Evolutionary conservation across 37 sponge, comb jelly and placozoan species (phyloP).

Genomic region (Dysidea cf. avara): DNA sequence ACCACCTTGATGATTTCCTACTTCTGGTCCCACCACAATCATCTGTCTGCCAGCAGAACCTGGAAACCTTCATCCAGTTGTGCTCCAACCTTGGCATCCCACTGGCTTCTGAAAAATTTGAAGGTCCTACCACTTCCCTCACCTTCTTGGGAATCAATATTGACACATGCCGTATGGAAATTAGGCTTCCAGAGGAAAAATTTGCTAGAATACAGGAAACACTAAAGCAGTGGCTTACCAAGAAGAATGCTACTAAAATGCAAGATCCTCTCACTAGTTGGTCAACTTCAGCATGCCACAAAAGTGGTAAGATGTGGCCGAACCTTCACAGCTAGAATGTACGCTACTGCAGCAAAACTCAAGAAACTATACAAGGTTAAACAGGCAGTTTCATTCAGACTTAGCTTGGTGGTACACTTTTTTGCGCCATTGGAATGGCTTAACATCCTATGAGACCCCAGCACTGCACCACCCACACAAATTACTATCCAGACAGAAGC

Average conservation of each 20-base stretch:
- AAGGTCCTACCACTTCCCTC: conserved; percentile 10
- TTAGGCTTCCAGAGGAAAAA: too few relatives aligned
- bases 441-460: background rate
- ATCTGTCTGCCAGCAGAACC: background rate
- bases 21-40: background rate
- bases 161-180: background rate
- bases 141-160: conserved; percentile 15
- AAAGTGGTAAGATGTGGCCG: too few relatives aligned
- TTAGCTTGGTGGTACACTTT: conserved; percentile 16
- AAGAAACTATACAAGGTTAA: conserved; percentile 7
- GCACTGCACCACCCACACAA: too few relatives aligned
- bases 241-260: too few relatives aligned
- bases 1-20: conserved; percentile 34
- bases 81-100: background rate
- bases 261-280: too few relatives aligned
- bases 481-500: too few relatives aligned
- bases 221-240: too few relatives aligned
- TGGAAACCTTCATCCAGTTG: background rate
- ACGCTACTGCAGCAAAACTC: too few relatives aligned
- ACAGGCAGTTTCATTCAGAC: conserved; percentile 14
- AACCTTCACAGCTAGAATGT: too few relatives aligned
- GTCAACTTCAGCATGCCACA: too few relatives aligned
- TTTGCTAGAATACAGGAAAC: too few relatives aligned
- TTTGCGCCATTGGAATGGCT: conserved; percentile 16
- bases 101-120: background rate